Conservation (phyloP, 2,113 vertebrate species). For the Rhinichthys klamathensis region DNA sequence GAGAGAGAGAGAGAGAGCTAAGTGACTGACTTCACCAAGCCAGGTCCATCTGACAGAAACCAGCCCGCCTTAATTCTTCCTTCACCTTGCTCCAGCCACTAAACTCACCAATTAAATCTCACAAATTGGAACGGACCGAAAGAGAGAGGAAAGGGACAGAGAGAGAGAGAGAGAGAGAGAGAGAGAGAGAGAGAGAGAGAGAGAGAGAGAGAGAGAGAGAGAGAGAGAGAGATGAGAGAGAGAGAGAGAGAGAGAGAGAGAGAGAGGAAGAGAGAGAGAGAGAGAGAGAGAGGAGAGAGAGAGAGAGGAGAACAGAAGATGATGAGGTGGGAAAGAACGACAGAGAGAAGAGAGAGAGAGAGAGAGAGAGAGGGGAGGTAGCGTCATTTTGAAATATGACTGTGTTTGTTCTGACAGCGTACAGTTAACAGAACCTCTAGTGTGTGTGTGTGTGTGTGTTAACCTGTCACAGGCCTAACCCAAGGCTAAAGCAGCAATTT, state of each 20-base stretch:
- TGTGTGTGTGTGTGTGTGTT: slow-evolving; percentile 38
- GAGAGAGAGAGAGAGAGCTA: slow-evolving; percentile 3
- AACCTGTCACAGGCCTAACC: slow-evolving; percentile 42
- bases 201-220: not conserved
- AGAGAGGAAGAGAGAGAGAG: not conserved
- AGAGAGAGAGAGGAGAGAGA: not conserved
- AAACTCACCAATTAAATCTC: slow-evolving; percentile 59
- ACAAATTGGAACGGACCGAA: slow-evolving; percentile 47
- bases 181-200: not conserved
- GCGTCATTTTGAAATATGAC: slow-evolving; percentile 51
- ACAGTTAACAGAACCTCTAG: slow-evolving; percentile 47
- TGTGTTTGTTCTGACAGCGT: slow-evolving; percentile 52
- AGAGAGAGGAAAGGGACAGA: not conserved
- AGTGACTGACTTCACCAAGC: slow-evolving; percentile 40
- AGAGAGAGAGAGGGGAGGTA: not conserved
- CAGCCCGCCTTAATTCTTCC: slow-evolving; percentile 44
- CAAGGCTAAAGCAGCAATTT: slow-evolving; percentile 61
- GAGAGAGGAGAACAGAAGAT: not conserved
- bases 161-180: not conserved
- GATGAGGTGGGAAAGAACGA: slow-evolving; percentile 24
- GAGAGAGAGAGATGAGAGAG: not conserved
- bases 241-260: not conserved
- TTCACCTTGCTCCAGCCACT: slow-evolving; percentile 49
- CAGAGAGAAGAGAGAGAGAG: not conserved
- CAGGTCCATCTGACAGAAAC: slow-evolving; percentile 38